A percentile compares a stretch with the other conserved stretches of the same genome.
These are phyloP conservation scores for Acanthisitta chloris DNA, from an alignment of 2,113 vertebrate species.

Conservation along the genomic window DNA sequence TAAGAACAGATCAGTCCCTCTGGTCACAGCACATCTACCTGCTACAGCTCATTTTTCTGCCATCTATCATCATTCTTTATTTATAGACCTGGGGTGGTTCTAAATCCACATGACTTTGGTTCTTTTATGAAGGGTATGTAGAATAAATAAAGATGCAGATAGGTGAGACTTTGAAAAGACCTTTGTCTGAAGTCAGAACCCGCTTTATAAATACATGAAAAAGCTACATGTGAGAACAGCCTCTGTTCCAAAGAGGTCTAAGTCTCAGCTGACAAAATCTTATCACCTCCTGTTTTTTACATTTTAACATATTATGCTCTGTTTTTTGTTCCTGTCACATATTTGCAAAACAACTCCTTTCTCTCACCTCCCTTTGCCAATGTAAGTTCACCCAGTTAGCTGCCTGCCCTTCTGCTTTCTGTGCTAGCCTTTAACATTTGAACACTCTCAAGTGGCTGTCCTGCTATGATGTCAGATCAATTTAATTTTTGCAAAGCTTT, in stretches of 20 bases:
- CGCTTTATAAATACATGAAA: neutral
- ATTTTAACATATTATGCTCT: neutral
- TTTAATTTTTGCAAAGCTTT: neutral
- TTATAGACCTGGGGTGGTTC: neutral
- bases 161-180: neutral
- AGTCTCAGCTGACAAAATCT: neutral
- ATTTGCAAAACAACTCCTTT: neutral
- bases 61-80: neutral
- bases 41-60: neutral
- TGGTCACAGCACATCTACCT: slow-evolving; percentile 4
- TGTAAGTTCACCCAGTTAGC: neutral
- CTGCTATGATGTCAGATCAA: neutral
- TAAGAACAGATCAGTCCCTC: neutral
- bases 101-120: neutral
- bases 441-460: neutral
- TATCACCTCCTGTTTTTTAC: neutral
- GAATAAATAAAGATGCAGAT: neutral
- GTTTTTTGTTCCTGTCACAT: neutral
- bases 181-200: neutral
- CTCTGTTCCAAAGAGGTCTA: neutral
- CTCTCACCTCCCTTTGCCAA: neutral
- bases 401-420: neutral
- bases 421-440: accelerated
- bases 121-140: neutral
- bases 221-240: neutral